phyloP scores from a whole-genome alignment of 2,113 vertebrate genomes.

The Sterrhoptilus dennistouni region DNA sequence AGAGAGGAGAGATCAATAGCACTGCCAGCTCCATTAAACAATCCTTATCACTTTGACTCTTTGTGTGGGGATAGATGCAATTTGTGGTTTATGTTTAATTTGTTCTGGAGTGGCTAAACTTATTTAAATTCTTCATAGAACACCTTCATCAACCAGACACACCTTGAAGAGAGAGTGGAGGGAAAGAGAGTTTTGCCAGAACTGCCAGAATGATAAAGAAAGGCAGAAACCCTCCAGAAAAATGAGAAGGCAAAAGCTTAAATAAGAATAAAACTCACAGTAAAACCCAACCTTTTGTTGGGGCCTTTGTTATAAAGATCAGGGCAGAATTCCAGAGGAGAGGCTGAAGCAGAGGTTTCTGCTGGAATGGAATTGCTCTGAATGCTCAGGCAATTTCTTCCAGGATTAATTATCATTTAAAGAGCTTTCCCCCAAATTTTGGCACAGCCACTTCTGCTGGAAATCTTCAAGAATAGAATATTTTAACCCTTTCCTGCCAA shows the following conservation, averaged over 20 bases:
- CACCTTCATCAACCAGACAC: constrained; percentile 13
- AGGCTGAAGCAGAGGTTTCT: background rate
- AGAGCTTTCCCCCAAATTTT: background rate
- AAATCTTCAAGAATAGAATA: background rate
- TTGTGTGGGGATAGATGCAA: background rate
- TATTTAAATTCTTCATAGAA: constrained; percentile 19
- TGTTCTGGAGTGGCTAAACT: background rate
- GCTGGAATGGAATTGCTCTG: background rate
- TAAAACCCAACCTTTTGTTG: background rate
- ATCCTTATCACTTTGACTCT: constrained; percentile 36
- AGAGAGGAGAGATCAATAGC: constrained; percentile 38
- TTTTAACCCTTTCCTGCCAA: background rate
- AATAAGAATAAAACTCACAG: background rate
- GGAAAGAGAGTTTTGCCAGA: background rate
- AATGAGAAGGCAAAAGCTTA: background rate
- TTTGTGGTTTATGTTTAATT: constrained; percentile 44
- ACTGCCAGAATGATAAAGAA: constrained; percentile 17
- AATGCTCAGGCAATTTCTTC: background rate
- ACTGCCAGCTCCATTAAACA: constrained; percentile 42
- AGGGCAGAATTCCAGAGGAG: background rate
- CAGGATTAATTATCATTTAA: background rate
- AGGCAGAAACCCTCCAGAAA: background rate
- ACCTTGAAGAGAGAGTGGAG: background rate
- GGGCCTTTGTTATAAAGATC: background rate
- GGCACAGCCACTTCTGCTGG: background rate